Percentiles rank a stretch among this genome's conserved stretches.
Evolutionary conservation across 1,140 invertebrate species (phyloP).

Genomic region (Heliconius himera): DNA sequence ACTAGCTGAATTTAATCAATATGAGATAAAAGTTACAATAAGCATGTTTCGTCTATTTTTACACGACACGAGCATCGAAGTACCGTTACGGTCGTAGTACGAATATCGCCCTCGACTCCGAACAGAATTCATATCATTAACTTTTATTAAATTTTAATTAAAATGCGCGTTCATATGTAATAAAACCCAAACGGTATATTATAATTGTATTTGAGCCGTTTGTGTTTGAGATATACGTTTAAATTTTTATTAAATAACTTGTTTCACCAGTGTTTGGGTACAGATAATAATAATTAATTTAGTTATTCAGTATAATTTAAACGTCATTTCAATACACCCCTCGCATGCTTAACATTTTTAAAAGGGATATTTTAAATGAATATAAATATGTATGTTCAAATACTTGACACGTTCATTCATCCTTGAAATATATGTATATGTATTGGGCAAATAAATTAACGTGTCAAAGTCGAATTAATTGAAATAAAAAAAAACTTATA

Average conservation of each 20-base stretch:
- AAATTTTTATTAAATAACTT: conserved; percentile 7
- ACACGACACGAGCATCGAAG: neutral
- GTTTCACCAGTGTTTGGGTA: conserved; percentile 23
- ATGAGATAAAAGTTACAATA: conserved; percentile 28
- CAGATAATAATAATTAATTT: conserved; percentile 20
- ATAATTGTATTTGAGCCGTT: conserved; percentile 17
- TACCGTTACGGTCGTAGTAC: conserved; percentile 27
- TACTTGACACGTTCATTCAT: conserved; percentile 28
- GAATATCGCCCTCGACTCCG: conserved; percentile 28
- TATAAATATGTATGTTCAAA: conserved; percentile 13
- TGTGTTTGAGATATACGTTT: neutral
- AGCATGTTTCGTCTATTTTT: conserved; percentile 27
- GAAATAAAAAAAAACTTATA: conserved; percentile 36
- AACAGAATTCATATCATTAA: conserved; percentile 25
- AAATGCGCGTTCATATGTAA: conserved; percentile 28
- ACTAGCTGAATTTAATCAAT: conserved; percentile 26
- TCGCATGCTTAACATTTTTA: conserved; percentile 28
- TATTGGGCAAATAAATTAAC: conserved; percentile 24
- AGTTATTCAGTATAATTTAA: conserved; percentile 31
- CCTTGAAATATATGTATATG: neutral
- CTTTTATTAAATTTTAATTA: conserved; percentile 26
- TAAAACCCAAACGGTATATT: conserved; percentile 25
- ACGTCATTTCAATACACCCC: conserved; percentile 25
- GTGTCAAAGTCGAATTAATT: conserved; percentile 24
- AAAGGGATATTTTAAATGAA: conserved; percentile 33